Base-by-base conservation (phyloP, 2,888 invertebrate species). In the Tachina lurida region DNA sequence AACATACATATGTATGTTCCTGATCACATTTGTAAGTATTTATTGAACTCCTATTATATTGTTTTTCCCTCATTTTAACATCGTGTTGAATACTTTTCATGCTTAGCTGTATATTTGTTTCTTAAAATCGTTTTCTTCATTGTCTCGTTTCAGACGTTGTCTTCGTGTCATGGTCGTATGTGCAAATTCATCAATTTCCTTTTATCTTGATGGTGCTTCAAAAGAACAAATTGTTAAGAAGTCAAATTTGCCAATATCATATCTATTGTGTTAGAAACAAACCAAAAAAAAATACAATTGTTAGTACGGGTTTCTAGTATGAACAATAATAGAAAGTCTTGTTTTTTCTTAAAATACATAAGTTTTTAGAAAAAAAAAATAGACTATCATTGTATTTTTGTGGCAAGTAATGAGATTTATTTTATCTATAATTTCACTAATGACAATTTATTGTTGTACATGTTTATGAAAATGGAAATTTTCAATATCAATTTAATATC, bases 151-250 rank as follows among this genome's bases (percentile, higher is more conserved):
- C 60, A 74, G 58, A 49, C 75, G 39, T 70, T 45, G 39, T 71
- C 71, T 43, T 67, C 56, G 31, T 22, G 31, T 58, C 70, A 74
- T 74, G 49, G 17, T 56, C 45, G 49, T 76, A 78, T 78, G 85
- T 74, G 84, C 81, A 86, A 90, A 90, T 90, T 88, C 90, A 90
- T 90, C 90, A 90, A 90, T 90, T 87, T 88, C 81, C 85, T 88
- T 31, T 88, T 89, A 91, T 90, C 90, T 90, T 89, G 91, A 90
- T 90, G 88, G 82, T 83, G 79, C 83, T 71, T 78, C 68, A 81
- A 78, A 70, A 86, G 85, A 86, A 86, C 85, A 86, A 86, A 86
- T 86, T 86, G 85, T 83, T 82, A 82, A 79, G 84, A 83, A 81
- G 84, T 76, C 84, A 87, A 87, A 87, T 84, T 84, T 84, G 84